Evolutionary conservation across 2,797 vertebrate genomes (phyloP), one percentile per base, ranked within the genome.

Genomic region (Etheostoma perlongum): DNA sequence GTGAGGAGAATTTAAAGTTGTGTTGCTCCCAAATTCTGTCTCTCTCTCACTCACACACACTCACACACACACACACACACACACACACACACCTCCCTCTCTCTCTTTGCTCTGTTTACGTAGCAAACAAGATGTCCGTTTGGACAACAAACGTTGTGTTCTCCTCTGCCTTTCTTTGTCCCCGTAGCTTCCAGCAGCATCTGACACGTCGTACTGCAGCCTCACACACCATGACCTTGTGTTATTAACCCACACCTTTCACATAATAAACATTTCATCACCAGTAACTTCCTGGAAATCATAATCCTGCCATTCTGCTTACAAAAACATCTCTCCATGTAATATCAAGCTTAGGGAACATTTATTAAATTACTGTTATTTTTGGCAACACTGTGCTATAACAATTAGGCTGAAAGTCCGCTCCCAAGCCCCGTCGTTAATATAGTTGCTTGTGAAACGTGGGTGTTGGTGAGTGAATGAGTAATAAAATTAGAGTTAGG

Each of bases 1-100:
- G 81, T 86, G 85, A 87, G 60, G 47, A 57, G 84, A 85, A 88
- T 90, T 79, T 84, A 66, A 85, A 86, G 66, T 72, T 64, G 30
- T 64, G 70, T 67, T 15, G 36, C 67, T 47, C 49, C 36, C 15
- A 42, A 21, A 58, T 51, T 80, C 33, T 48, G 44, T 54, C 75
- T 55, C 47, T 48, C 58, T 44, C 14, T 65, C 36, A 52, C 46
- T 23, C n/a, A 25, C 40, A 36, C n/a, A 13, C 60, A 48, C 30
- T 51, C 59, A 64, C 58, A 36, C 18, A 27, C 53, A 68, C 16
- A 48, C 6, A 48, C 47, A 48, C 15, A 48, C 47, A 18, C 16
- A 21, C 15, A n/a, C 60, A 6, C 25, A 27, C 68, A 48, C 21
- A 33, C 53, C 46, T 25, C 9, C 6, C 52, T 33, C 6, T 23